Base-by-base conservation (phyloP, 23 tunicate species). In the Ascidia mentula region DNA sequence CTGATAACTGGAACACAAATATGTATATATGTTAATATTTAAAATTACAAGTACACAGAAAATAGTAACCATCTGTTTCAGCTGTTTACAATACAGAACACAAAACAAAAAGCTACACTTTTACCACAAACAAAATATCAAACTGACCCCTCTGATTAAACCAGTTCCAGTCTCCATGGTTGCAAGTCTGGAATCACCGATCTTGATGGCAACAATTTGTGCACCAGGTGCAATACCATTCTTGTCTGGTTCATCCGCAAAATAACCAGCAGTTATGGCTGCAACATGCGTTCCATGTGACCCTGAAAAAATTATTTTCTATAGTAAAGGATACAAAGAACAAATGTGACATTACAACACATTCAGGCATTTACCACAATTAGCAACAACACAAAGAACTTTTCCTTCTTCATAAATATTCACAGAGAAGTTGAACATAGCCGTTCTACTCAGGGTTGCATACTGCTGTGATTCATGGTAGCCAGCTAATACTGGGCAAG, bases 261-360 rank as follows among this genome's bases (percentile, higher is more conserved):
- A 88, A 82, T 96, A 87, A 0, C 86, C 99, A 60, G 99, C 99
- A 37, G 97, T 82, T 45, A 96, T 96, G 5, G 94, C 94, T 7
- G 99, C 99, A 6, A 96, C 99, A 46, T 96, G 99, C 4, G 99
- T 90, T 9, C 99, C 99, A 75, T 96, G 99, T 0, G 99, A 91
- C n/a, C 99, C 99, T 87, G 7, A 9, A 53, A 26, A 53, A 28
- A 53, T 20, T 20, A 42, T 42, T 9, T 9, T 9, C 12, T 42
- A 42, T 20, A 53, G 22, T 53, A 53, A 5, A 53, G 24, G 13
- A 20, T 9, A 53, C 13, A 9, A 6, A 53, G 28, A 3, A 6
- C 4, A 5, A 53, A 53, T 53, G 65, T 9, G 13, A 53, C 22
- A 5, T 42, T 28, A 6, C 13, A 20, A 28, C 24, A 28, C 24